These are phyloP conservation scores for Echiichthys vipera DNA, from an alignment of 2,797 vertebrate genomes.

Conservation along the genomic window DNA sequence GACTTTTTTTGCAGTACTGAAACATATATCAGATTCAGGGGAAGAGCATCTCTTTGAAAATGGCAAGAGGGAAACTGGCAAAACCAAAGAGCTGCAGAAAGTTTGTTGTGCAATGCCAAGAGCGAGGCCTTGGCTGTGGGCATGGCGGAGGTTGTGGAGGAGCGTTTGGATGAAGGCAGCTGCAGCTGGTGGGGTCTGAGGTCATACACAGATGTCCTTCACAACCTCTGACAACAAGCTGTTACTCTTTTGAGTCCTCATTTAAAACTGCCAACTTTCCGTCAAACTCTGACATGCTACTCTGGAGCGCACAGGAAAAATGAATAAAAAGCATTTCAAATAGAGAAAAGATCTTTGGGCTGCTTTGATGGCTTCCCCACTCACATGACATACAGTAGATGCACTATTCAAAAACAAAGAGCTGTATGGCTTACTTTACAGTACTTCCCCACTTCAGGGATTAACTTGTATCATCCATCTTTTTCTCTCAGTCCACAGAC, in stretches of 20 bases:
- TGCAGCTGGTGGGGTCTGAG: conserved; percentile 74
- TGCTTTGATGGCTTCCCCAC: conserved; percentile 18
- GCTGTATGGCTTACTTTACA: conserved; percentile 10
- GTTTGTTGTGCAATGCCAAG: conserved; percentile 43
- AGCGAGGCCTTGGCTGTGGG: conserved; percentile 57
- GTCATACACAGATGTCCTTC: conserved; percentile 74
- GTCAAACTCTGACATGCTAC: conserved; percentile 27
- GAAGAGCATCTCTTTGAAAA: conserved; percentile 4
- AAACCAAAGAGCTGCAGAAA: conserved; percentile 27
- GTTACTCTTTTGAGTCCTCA: conserved; percentile 47
- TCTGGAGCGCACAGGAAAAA: neutral
- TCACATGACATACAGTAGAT: conserved; percentile 27
- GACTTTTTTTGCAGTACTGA: too few species aligned
- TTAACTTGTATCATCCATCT: conserved; percentile 33
- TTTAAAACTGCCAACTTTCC: conserved; percentile 60
- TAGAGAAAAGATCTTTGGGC: conserved; percentile 28
- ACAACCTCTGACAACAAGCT: conserved; percentile 53
- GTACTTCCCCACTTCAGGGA: conserved; percentile 19
- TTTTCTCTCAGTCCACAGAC: conserved; percentile 10
- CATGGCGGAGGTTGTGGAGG: conserved; percentile 60
- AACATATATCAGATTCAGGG: neutral
- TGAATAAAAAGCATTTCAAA: neutral
- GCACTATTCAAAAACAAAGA: conserved; percentile 6
- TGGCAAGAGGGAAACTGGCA: conserved; percentile 45
- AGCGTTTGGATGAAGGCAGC: conserved; percentile 54